Percentiles rank a stretch among this genome's conserved stretches.
These are phyloP conservation scores for Xiphophorus couchianus DNA, from an alignment of 2,113 vertebrate genomes.

Conservation along the genomic window DNA sequence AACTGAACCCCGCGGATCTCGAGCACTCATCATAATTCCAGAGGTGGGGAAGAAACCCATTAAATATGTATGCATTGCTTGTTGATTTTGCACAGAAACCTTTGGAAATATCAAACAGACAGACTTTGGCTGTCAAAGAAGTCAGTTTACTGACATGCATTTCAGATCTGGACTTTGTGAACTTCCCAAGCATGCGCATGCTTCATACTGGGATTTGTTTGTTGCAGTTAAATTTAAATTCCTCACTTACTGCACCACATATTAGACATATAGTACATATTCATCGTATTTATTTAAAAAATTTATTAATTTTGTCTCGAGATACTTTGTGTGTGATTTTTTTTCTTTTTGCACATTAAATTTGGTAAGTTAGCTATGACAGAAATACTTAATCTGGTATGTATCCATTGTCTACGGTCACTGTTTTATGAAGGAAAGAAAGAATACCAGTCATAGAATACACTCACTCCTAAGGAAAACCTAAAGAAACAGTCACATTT, in stretches of 20 bases:
- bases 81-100: constrained; percentile 41
- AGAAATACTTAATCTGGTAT: not conserved
- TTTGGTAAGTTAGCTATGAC: not conserved
- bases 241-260: not conserved
- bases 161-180: not conserved
- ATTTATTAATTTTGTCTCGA: not conserved
- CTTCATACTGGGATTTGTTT: not conserved
- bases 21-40: constrained; percentile 32
- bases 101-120: constrained; percentile 42
- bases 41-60: constrained; percentile 30
- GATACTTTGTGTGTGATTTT: not conserved
- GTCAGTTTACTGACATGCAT: constrained; percentile 26
- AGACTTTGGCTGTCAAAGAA: constrained; percentile 33
- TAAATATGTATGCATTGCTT: constrained; percentile 60
- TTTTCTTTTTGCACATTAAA: not conserved
- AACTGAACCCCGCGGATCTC: constrained; percentile 29
- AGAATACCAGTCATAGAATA: not conserved
- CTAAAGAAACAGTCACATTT: not conserved
- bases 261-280: not conserved
- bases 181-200: not conserved
- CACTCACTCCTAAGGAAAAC: not conserved
- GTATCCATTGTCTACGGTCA: not conserved
- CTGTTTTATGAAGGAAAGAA: not conserved
- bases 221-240: not conserved
- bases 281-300: not conserved